Percentiles rank a stretch among this genome's conserved stretches.
These are phyloP conservation scores for Myioborus miniatus DNA, from an alignment of 2,797 vertebrate species.

Conservation along the genomic window DNA sequence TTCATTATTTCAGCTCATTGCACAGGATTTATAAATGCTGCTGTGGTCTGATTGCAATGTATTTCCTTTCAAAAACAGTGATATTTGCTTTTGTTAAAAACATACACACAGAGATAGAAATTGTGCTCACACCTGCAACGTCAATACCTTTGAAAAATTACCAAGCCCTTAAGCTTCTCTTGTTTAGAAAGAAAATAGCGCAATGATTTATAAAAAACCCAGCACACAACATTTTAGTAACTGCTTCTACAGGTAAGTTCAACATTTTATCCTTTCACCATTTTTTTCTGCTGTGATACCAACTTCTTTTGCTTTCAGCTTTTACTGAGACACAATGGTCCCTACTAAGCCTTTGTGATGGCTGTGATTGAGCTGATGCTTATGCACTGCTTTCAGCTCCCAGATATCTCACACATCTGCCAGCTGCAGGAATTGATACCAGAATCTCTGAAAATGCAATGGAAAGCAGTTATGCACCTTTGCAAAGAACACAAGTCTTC, in stretches of 20 bases:
- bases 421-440: not conserved
- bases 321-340: not conserved
- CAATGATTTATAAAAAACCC: not conserved
- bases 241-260: slow-evolving; percentile 17
- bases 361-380: not conserved
- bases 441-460: not conserved
- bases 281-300: slow-evolving; percentile 4
- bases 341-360: not conserved
- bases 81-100: not conserved
- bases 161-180: slow-evolving; percentile 20
- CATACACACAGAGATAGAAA: not conserved
- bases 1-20: not conserved
- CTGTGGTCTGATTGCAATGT: not conserved
- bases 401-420: not conserved
- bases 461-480: not conserved
- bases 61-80: slow-evolving; percentile 7
- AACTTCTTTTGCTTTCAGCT: slow-evolving; percentile 11
- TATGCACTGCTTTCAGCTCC: not conserved
- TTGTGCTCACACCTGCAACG: not conserved
- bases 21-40: not conserved
- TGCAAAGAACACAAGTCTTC: not conserved
- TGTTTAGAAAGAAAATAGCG: not conserved
- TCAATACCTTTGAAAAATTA: slow-evolving; percentile 54
- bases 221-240: not conserved
- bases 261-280: not conserved